Evolutionary conservation across 2,888 invertebrate genomes (phyloP), one percentile per base, ranked within the genome.

Genomic region (Melangyna quadrimaculata): DNA sequence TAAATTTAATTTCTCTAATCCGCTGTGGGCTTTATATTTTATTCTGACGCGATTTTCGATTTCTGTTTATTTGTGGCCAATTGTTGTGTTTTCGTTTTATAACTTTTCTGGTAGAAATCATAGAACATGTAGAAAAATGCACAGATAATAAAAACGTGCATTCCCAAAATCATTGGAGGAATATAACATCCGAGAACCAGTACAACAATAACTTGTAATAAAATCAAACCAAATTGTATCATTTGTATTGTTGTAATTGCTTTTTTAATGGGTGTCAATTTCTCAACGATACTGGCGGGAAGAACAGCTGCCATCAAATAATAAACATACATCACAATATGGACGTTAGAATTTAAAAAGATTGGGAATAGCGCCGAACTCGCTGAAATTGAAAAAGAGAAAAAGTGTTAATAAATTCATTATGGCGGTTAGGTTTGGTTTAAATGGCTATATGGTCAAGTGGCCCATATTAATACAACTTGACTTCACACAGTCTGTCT

Each of bases 281-380:
- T 91, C 19, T 92, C 93, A 88, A 95, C 94, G 87, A 94, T 90
- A 45, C 90, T 89, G 6, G 94, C 94, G 87, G 95, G 89, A 32
- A 89, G 95, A 75, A 95, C 93, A 74, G 95, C 94, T 0, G 95
- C 92, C 1, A 95, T 89, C 14, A 95, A 93, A 90, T 96, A 96
- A 91, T 96, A 96, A 6, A 93, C 93, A 90, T 96, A 96, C 96
- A 96, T 96, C 19, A 96, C 90, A 9, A 96, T 93, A 88, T 96
- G 96, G 2, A 96, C 94, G 1, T 93, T 91, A 55, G 93, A 94
- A 90, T 96, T 96, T 57, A 95, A 89, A 91, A 95, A 93, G 0
- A 95, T 93, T 0, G 94, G 93, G 89, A 95, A 94, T 0, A 95
- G 93, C 37, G 94, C 93, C 91, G 95, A 94, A 22, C 94, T 95